Evolutionary conservation across 2,113 vertebrate genomes (phyloP), one percentile per base, ranked within the genome.

Genomic region (Heterocephalus glaber): DNA sequence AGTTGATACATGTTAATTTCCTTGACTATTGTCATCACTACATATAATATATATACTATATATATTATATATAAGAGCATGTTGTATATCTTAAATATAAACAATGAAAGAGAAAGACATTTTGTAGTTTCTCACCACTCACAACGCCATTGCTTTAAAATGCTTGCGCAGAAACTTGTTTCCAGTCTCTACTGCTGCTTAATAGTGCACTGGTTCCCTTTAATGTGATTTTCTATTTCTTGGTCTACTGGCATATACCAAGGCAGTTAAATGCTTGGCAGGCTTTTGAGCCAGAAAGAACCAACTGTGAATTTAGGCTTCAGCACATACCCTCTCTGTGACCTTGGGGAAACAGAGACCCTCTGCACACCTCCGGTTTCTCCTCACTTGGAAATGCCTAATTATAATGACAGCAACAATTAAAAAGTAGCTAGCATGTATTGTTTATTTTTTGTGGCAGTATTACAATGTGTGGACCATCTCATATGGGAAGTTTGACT

Each of bases 161-260:
- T 66, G 54, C 47, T 97, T 79, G n/a, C 66, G 61, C 22, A 93
- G 90, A 95, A 82, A 84, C 47, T 95, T 92, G 41, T 87, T 89
- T 89, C 74, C 7, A 81, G 87, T 94, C 58, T 95, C 83, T 24
- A 24, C 68, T 79, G 82, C 26, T 89, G 89, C 41, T 86, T 93
- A 87, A 92, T 61, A 91, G 89, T 49, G 33, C 61, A 28, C 49
- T 52, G 54, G 77, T 56, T 84, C 89, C 84, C 77, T 94, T 86
- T 90, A 82, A 95, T 82, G 84, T 68, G 85, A 92, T 93, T 95
- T 95, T 90, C 94, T 95, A 94, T 96, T 95, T 97, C 92, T 96
- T 97, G 94, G 87, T 96, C 96, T 97, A 93, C 47, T 97, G 96
- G 92, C 61, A 28, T 92, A 95, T 72, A 52, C 95, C 61, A 93